Evolutionary conservation across 2,888 invertebrate species (phyloP), one percentile per base, ranked within the genome.

Genomic region (Drosophila sordidula): DNA sequence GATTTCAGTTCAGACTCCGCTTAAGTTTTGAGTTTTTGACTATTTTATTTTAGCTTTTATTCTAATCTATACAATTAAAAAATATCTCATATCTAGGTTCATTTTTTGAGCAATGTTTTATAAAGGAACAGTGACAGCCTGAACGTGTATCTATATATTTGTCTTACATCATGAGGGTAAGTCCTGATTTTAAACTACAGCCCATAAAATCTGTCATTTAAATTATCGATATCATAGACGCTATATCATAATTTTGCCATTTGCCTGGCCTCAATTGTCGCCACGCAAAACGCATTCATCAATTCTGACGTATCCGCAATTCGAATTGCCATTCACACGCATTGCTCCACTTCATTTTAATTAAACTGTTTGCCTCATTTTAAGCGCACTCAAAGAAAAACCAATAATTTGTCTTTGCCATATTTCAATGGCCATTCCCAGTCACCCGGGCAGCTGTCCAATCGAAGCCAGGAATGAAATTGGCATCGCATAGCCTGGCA

Each of bases 401-500:
- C 89, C 87, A 87, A 87, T 87, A 78, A 84, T 87, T 88, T 84
- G 78, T 76, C 78, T 80, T 80, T 45, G 56, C 70, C 73, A 84
- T 85, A 85, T 84, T 87, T 87, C 75, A 87, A 64, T 79, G 69
- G 69, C 4, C 16, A 29, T 26, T 16, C 47, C 44, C 8, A 16
- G 8, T 2, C 34, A 12, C 44, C 12, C 26, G 26, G 3, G 14
- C 36, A 16, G n/a, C 45, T 45, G 42, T 6, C 39, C 45, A 67
- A 59, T 59, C 52, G 62, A 58, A 59, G 62, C 50, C 75, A 52
- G 74, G 51, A 70, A 65, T 78, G 54, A 80, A 80, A 84, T 78
- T 80, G 85, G 67, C 74, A 75, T 61, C 72, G 70, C 41, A 61
- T 25, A 44, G 55, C 44, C 44, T 44, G 59, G 38, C 46, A 62